A percentile compares a stretch with the other conserved stretches of the same genome.
phyloP scores from a whole-genome alignment of 2,888 invertebrate genomes.

The Agrenia bidenticulata region DNA sequence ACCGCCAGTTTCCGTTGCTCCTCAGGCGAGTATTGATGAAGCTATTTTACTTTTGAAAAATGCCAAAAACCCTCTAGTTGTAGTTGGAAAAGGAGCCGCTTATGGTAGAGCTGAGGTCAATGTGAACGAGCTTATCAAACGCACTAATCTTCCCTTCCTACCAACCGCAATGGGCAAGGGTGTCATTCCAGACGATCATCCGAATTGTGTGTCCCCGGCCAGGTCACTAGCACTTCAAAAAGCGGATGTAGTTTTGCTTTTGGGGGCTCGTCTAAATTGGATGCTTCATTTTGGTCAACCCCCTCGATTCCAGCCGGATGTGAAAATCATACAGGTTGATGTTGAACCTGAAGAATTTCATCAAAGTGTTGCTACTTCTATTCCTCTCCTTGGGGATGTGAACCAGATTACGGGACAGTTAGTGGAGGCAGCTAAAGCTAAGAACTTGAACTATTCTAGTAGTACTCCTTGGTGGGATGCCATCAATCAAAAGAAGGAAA shows the following conservation, averaged over 20 bases:
- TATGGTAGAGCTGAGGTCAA: constrained; percentile 76
- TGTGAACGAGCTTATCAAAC: constrained; percentile 68
- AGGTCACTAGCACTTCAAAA: constrained; percentile 81
- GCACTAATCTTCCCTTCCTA: constrained; percentile 79
- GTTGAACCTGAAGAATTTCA: constrained; percentile 86
- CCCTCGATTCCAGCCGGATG: constrained; percentile 77
- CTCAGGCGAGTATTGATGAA: constrained; percentile 66
- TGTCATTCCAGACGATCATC: constrained; percentile 59
- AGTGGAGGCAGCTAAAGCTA: constrained; percentile 61
- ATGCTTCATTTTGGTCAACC: constrained; percentile 93
- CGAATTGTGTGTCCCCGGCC: constrained; percentile 79
- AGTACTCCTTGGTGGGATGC: constrained; percentile 75
- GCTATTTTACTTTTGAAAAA: constrained; percentile 69
- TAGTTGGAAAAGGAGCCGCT: constrained; percentile 63
- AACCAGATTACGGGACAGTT: constrained; percentile 70
- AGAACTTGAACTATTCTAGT: constrained; percentile 62
- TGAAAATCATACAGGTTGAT: constrained; percentile 90
- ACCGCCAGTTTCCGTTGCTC: constrained; percentile 70
- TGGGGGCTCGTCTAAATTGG: constrained; percentile 95
- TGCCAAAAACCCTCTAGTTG: constrained; percentile 76
- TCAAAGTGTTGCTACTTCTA: constrained; percentile 77
- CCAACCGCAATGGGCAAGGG: constrained; percentile 91
- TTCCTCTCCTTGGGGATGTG: constrained; percentile 83
- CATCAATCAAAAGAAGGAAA: constrained; percentile 68
- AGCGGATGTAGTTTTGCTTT: constrained; percentile 81